These are phyloP conservation scores for Hyla sarda DNA, from an alignment of 2,113 vertebrate genomes.

Conservation along the genomic window DNA sequence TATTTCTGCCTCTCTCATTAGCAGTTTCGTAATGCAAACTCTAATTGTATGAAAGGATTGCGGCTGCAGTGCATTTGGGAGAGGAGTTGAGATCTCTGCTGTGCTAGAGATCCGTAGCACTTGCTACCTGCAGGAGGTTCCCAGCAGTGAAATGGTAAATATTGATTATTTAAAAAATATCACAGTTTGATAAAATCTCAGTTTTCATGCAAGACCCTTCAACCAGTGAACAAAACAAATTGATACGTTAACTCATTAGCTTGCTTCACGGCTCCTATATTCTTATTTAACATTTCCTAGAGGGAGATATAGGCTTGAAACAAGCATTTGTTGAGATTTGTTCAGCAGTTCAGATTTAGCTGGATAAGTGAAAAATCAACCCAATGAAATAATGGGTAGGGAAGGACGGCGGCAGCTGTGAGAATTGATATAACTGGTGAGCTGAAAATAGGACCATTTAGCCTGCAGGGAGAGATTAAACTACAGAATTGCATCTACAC, in stretches of 20 bases:
- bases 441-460: conserved; percentile 59
- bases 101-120: background rate
- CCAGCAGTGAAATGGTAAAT: conserved; percentile 29
- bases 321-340: conserved; percentile 41
- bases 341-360: conserved; percentile 24
- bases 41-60: background rate
- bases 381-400: conserved; percentile 57
- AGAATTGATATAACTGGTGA: conserved; percentile 58
- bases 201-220: background rate
- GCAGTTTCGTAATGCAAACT: background rate
- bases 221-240: conserved; percentile 7
- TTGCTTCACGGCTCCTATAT: background rate
- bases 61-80: background rate
- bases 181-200: background rate
- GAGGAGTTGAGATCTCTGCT: background rate
- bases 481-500: conserved; percentile 42
- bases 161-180: conserved; percentile 23
- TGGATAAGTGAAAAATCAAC: conserved; percentile 57
- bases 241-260: conserved; percentile 2
- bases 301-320: conserved; percentile 25
- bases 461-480: conserved; percentile 58
- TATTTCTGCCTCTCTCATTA: background rate
- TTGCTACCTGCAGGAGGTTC: background rate
- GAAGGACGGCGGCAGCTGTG: conserved; percentile 53
- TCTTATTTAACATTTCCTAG: conserved; percentile 28